A percentile compares a stretch with the other conserved stretches of the same genome.
Evolutionary conservation across 2,113 vertebrate genomes (phyloP).

Genomic region (Paracanthobrama guichenoti): DNA sequence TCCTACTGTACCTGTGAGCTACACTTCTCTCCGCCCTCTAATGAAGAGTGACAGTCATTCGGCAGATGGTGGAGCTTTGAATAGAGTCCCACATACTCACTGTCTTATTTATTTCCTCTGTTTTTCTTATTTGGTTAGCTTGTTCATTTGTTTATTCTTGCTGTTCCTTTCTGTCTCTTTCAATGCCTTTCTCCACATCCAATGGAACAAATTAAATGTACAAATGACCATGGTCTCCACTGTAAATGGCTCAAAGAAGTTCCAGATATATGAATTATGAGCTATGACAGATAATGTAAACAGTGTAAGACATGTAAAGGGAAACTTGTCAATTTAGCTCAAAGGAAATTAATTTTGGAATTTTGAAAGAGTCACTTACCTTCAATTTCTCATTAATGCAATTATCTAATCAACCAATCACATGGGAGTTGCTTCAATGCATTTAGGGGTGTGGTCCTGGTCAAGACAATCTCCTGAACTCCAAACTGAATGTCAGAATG

Average conservation of each 20-base stretch:
- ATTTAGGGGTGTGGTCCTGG: too few relatives aligned
- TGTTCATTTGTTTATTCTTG: too few relatives aligned
- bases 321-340: too few relatives aligned
- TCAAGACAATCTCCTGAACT: too few relatives aligned
- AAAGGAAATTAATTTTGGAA: too few relatives aligned
- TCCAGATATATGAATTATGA: slow-evolving; percentile 69
- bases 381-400: too few relatives aligned
- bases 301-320: too few relatives aligned
- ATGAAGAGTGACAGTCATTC: slow-evolving; percentile 54
- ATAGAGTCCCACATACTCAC: slow-evolving; percentile 39
- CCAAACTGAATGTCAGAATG: too few relatives aligned
- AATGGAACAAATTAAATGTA: slow-evolving; percentile 28
- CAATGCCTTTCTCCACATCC: neutral
- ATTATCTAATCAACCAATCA: too few relatives aligned
- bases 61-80: slow-evolving; percentile 35
- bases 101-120: slow-evolving; percentile 1
- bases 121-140: neutral
- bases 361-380: too few relatives aligned
- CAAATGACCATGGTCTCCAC: slow-evolving; percentile 40
- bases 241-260: slow-evolving; percentile 64
- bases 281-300: neutral
- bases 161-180: too few relatives aligned
- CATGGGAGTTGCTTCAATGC: too few relatives aligned
- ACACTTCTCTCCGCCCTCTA: slow-evolving; percentile 42
- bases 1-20: slow-evolving; percentile 48